These are phyloP conservation scores for Copsychus sechellarum DNA, from an alignment of 2,113 vertebrate species.

Conservation along the genomic window DNA sequence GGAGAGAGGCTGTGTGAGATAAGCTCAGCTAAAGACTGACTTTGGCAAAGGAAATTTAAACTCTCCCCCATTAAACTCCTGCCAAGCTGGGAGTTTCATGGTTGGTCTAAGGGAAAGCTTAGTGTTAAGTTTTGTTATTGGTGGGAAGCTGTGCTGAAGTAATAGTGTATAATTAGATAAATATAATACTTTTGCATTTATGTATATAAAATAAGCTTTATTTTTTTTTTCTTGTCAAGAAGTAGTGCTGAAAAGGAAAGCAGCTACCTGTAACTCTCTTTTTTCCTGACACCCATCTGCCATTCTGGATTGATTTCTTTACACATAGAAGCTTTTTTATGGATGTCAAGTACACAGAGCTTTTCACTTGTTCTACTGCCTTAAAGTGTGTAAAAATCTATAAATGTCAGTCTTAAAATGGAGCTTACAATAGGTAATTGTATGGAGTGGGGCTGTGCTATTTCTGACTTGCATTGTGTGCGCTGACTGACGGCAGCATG, in stretches of 20 bases:
- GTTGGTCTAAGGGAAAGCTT: not conserved
- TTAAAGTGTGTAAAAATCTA: not conserved
- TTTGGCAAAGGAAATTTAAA: not conserved
- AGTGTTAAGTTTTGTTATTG: not conserved
- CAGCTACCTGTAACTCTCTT: not conserved
- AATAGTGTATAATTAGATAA: not conserved
- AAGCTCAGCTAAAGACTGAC: not conserved
- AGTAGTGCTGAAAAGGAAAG: not conserved
- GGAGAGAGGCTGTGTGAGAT: not conserved
- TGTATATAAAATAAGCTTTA: not conserved
- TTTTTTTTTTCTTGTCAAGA: not conserved
- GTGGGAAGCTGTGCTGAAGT: not conserved
- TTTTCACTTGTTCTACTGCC: not conserved
- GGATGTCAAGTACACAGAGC: not conserved
- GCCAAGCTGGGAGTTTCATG: not conserved
- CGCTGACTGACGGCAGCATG: not conserved
- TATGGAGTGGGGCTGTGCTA: not conserved
- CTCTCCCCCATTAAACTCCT: not conserved
- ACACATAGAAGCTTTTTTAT: not conserved
- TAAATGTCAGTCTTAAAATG: not conserved
- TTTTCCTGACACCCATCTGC: not conserved
- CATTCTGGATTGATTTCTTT: not conserved
- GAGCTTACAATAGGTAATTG: not conserved
- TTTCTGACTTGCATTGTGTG: not conserved
- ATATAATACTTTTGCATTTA: not conserved